Conservation (phyloP, 2,797 vertebrate species). For the Aplochiton taeniatus region DNA sequence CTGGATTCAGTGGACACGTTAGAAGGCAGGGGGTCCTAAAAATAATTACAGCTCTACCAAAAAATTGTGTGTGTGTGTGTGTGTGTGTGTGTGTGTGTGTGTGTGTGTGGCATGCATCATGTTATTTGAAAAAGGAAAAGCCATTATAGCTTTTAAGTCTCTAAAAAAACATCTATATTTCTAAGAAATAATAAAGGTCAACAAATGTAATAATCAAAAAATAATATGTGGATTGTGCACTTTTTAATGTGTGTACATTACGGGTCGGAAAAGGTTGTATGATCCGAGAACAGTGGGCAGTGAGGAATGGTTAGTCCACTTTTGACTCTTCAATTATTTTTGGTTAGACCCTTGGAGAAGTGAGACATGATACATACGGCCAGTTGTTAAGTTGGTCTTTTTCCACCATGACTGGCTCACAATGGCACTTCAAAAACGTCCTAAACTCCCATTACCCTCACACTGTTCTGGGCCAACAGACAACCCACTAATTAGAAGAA, state of each 20-base stretch:
- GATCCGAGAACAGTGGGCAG: neutral
- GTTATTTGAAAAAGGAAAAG: too few relatives aligned
- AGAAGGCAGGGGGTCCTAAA: slow-evolving; percentile 37
- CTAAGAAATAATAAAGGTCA: too few relatives aligned
- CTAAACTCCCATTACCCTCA: slow-evolving; percentile 35
- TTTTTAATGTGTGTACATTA: neutral
- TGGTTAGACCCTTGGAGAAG: slow-evolving; percentile 9
- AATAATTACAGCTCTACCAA: slow-evolving; percentile 40
- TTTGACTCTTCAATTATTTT: neutral
- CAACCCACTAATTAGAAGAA: slow-evolving; percentile 3
- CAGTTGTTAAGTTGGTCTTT: slow-evolving; percentile 14
- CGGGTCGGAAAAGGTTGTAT: neutral
- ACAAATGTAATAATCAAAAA: too few relatives aligned
- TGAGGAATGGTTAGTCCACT: neutral
- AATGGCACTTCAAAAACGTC: slow-evolving; percentile 1
- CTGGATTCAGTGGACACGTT: slow-evolving; percentile 51
- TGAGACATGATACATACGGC: slow-evolving; percentile 4
- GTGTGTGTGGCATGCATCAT: neutral
- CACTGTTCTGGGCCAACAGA: neutral
- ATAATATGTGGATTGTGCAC: too few relatives aligned
- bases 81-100: neutral
- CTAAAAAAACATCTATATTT: too few relatives aligned
- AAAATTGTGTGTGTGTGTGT: slow-evolving; percentile 3
- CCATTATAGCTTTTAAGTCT: too few relatives aligned
- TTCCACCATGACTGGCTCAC: neutral